A percentile compares a stretch with the other conserved stretches of the same genome.
Evolutionary conservation across 2,113 vertebrate species (phyloP).

Genomic region (Macrotus californicus): DNA sequence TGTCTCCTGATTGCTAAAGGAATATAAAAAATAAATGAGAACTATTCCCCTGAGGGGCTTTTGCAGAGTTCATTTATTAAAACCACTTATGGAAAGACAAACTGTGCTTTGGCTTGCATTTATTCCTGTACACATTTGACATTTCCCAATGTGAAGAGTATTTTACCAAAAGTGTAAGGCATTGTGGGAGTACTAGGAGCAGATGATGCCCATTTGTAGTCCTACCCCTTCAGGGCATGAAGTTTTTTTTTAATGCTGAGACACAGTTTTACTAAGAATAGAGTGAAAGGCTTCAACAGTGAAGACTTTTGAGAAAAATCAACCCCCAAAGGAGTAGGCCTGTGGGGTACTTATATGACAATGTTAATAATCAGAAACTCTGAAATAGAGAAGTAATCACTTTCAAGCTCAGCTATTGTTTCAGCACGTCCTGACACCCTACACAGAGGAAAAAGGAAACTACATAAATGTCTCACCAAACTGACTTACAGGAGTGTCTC

Average conservation of each 20-base stretch:
- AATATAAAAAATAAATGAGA: constrained; percentile 62
- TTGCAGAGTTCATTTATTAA: constrained; percentile 56
- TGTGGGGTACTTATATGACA: neutral
- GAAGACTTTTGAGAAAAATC: constrained; percentile 44
- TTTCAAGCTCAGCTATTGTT: neutral
- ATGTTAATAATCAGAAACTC: neutral
- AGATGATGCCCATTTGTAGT: constrained; percentile 21
- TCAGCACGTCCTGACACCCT: neutral
- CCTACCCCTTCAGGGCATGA: neutral
- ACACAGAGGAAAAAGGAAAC: neutral
- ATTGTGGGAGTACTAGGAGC: neutral
- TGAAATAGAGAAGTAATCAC: neutral
- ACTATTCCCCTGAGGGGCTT: constrained; percentile 57
- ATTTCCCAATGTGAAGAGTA: constrained; percentile 14
- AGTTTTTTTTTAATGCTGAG: constrained; percentile 18
- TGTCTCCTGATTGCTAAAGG: constrained; percentile 52
- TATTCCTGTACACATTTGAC: constrained; percentile 31
- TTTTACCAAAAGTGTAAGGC: constrained; percentile 9
- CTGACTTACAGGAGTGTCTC: neutral
- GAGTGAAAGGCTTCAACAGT: constrained; percentile 15
- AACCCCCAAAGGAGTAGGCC: neutral
- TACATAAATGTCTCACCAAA: neutral
- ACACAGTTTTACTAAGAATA: constrained; percentile 41
- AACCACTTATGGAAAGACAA: constrained; percentile 47
- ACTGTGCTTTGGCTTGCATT: constrained; percentile 2